Evolutionary conservation across 2,888 invertebrate species (phyloP).

Genomic region (Pinctada fucata): DNA sequence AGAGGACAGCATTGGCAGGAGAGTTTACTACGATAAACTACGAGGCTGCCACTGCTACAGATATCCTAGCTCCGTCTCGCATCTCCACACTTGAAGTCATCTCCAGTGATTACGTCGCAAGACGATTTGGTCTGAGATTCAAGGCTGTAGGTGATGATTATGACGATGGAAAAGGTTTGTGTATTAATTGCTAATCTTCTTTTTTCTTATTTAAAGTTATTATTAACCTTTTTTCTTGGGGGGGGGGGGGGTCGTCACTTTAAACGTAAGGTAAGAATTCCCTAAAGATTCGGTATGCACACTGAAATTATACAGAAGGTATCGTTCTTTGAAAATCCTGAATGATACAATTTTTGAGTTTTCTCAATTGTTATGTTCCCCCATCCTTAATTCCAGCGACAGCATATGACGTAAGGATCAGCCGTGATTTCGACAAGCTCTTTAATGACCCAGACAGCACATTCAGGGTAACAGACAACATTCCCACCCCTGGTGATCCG

Average conservation of each 20-base stretch:
- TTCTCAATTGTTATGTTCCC: background rate
- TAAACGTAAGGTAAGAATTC: too few relatives aligned
- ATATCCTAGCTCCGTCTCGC: slow-evolving; percentile 49
- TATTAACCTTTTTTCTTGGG: too few relatives aligned
- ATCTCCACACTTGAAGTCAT: slow-evolving; percentile 45
- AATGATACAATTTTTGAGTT: too few relatives aligned
- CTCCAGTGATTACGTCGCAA: slow-evolving; percentile 35
- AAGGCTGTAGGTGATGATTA: slow-evolving; percentile 54
- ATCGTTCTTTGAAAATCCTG: too few relatives aligned
- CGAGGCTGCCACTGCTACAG: slow-evolving; percentile 24
- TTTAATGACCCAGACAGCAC: background rate
- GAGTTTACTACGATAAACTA: slow-evolving; percentile 46
- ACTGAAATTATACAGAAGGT: too few relatives aligned
- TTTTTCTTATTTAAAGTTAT: background rate
- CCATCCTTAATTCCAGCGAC: slow-evolving; percentile 1
- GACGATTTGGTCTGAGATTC: slow-evolving; percentile 41
- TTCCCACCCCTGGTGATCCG: slow-evolving; percentile 12
- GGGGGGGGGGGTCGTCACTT: too few relatives aligned
- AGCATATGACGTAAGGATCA: slow-evolving; percentile 3
- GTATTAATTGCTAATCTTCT: background rate
- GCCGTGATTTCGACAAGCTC: background rate
- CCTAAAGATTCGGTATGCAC: too few relatives aligned
- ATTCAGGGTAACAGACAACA: background rate
- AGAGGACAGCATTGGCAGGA: slow-evolving; percentile 49
- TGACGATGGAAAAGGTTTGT: slow-evolving; percentile 48